Evolutionary conservation across 2,888 invertebrate genomes (phyloP).

Genomic region (Ochropacha duplaris): DNA sequence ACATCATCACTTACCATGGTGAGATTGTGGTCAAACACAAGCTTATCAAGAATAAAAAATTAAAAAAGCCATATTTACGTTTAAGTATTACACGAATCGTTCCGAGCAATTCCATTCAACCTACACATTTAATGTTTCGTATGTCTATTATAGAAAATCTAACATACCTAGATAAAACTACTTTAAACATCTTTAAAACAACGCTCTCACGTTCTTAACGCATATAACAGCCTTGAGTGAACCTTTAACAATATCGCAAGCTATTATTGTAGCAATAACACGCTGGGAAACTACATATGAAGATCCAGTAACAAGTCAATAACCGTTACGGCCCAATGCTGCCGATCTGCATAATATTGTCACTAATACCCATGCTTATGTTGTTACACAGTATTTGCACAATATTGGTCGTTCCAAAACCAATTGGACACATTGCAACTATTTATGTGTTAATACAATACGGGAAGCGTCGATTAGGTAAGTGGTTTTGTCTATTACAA

Average conservation of each 20-base stretch:
- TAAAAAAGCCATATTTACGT: no score
- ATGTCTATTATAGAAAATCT: no score
- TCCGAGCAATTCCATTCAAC: no score
- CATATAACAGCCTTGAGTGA: slow-evolving; percentile 9
- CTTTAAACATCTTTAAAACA: slow-evolving; percentile 15
- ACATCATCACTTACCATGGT: no score
- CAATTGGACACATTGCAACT: slow-evolving; percentile 19
- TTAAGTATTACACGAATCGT: no score
- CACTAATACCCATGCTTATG: slow-evolving; percentile 3
- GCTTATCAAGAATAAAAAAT: no score
- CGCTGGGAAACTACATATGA: slow-evolving; percentile 24
- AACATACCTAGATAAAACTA: neutral
- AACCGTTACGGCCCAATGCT: slow-evolving; percentile 28
- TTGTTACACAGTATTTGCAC: slow-evolving; percentile 1
- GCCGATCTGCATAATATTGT: slow-evolving; percentile 24
- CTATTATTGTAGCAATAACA: slow-evolving; percentile 30
- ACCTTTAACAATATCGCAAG: slow-evolving; percentile 26
- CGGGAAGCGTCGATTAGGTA: slow-evolving; percentile 12
- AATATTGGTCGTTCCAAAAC: slow-evolving; percentile 7
- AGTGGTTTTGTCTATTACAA: slow-evolving; percentile 1
- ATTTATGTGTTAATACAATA: slow-evolving; percentile 21
- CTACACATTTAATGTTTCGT: no score
- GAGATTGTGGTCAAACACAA: no score
- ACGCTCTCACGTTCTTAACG: neutral
- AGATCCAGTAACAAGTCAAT: slow-evolving; percentile 27